These are phyloP conservation scores for Athetis lepigone DNA, from an alignment of 2,888 invertebrate genomes.

Conservation along the genomic window DNA sequence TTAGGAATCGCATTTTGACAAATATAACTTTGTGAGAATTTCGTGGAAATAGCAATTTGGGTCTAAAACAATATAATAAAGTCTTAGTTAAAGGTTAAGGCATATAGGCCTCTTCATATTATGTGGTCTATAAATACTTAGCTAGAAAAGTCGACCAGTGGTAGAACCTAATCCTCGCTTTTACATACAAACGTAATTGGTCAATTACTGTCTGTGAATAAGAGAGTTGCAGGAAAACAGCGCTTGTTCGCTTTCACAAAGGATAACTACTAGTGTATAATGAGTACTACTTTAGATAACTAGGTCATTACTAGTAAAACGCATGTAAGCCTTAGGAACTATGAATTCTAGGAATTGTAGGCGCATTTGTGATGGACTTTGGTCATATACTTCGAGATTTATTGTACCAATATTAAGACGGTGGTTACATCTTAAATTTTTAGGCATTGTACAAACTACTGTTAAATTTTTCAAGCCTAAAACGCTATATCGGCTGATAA, in stretches of 20 bases:
- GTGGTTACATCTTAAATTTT: conserved; percentile 9
- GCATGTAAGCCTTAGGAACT: conserved; percentile 34
- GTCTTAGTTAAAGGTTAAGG: background rate
- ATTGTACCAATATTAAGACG: background rate
- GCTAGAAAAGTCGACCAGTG: conserved; percentile 25
- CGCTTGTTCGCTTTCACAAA: conserved; percentile 59
- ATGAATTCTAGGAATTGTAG: conserved; percentile 20
- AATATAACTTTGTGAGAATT: no score
- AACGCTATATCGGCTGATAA: conserved; percentile 35
- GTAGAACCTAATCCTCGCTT: conserved; percentile 41
- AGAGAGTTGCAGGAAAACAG: conserved; percentile 54
- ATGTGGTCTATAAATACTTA: conserved; percentile 12
- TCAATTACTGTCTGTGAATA: conserved; percentile 58
- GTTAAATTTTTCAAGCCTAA: conserved; percentile 33
- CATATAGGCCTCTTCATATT: background rate
- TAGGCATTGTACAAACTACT: conserved; percentile 4
- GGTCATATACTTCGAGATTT: background rate
- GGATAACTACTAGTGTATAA: conserved; percentile 44
- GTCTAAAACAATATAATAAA: background rate
- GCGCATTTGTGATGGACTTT: background rate
- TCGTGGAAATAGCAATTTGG: no score
- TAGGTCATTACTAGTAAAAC: conserved; percentile 50
- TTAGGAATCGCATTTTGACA: no score
- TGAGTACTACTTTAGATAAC: conserved; percentile 48
- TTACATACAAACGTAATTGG: conserved; percentile 58